Conservation (phyloP, 2,888 invertebrate species). For the Macrosoma leucophasiata region DNA sequence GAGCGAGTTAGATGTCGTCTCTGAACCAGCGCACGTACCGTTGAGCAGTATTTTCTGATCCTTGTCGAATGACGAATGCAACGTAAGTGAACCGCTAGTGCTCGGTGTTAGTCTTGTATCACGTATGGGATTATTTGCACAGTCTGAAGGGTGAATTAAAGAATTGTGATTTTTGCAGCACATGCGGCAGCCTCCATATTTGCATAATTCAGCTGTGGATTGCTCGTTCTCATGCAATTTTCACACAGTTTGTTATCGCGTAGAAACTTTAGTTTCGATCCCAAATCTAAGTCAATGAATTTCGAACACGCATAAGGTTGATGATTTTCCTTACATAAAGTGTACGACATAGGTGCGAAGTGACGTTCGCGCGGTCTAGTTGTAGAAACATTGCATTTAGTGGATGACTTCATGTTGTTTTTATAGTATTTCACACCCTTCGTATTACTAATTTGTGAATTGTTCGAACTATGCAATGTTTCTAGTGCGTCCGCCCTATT, state of each 20-base stretch:
- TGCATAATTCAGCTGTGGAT: constrained; percentile 1
- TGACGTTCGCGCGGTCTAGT: neutral
- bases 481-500: constrained; percentile 13
- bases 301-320: constrained; percentile 6
- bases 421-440: constrained; percentile 1
- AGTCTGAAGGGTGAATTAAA: constrained; percentile 5
- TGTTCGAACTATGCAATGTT: neutral
- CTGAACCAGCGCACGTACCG: no score
- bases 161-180: constrained; percentile 7
- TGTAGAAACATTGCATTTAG: constrained; percentile 2
- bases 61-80: constrained; percentile 4
- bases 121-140: no score
- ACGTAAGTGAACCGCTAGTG: constrained; percentile 1
- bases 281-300: constrained; percentile 4
- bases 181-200: constrained; percentile 1
- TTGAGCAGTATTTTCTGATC: no score
- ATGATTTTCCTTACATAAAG: constrained; percentile 9
- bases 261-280: constrained; percentile 1
- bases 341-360: neutral
- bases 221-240: constrained; percentile 6
- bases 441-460: no score
- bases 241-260: constrained; percentile 3
- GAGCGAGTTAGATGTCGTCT: no score
- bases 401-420: constrained; percentile 3
- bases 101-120: no score